Base-by-base conservation (phyloP, 2,797 vertebrate species). In the Pseudochromis fuscus region DNA sequence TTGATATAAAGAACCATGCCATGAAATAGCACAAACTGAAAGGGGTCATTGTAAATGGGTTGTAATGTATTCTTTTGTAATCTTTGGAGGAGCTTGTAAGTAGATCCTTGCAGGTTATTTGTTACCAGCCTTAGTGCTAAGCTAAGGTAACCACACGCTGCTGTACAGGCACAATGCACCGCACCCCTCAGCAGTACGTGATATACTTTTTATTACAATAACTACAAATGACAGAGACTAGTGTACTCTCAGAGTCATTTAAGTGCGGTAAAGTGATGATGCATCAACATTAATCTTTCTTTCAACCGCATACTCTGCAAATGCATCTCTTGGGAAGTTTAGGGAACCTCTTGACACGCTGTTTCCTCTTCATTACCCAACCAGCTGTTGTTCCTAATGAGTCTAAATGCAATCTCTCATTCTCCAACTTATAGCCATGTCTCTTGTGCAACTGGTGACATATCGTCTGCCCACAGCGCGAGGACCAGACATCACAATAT, bases 291-390 rank as follows among this genome's bases (percentile, higher is more conserved):
- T 87, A 89, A 88, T 91, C 88, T 91, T 90, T 83, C 75, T 82
- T 88, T 88, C 86, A 83, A 83, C 91, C 67, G 59, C 70, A 79
- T 82, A 87, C 75, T 90, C 71, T 86, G 86, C 63, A 86, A 91
- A 88, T 87, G 85, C 71, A 82, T 94, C 91, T 93, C 92, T 64
- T 61, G 91, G 91, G 93, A 93, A 85, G 87, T 89, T 91, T 84
- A 72, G 72, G 75, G 84, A 94, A 94, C 92, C 93, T 94, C 90
- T 91, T 94, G 94, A 94, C 93, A 94, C 49, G 63, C 81, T 74
- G 88, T 93, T 95, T 94, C 93, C 93, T 94, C 92, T 94, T 94
- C 94, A 95, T 95, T 95, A 95, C 92, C 91, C 92, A 92, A 94
- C 91, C 94, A 94, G 94, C 93, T 95, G 94, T 92, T 95, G 91